A percentile compares a stretch with the other conserved stretches of the same genome.
Conservation (phyloP, 2,113 vertebrate species). For the Silurus asotus region DNA sequence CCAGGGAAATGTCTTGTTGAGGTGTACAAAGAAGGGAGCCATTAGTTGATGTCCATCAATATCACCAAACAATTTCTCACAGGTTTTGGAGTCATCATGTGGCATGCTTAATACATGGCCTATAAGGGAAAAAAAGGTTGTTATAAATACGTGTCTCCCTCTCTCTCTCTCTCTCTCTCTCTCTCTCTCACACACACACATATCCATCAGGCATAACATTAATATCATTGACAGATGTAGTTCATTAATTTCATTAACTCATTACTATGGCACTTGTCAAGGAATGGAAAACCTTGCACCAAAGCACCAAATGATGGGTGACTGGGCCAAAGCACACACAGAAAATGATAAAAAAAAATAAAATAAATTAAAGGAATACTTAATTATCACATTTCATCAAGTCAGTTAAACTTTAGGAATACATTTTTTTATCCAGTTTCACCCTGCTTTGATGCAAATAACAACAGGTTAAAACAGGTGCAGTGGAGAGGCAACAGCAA, state of each 20-base stretch:
- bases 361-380: too few relatives aligned
- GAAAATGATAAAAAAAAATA: too few relatives aligned
- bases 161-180: too few relatives aligned
- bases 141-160: not conserved
- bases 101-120: conserved; percentile 97
- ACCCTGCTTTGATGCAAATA: not conserved
- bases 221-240: too few relatives aligned
- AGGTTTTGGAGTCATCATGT: conserved; percentile 92
- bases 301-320: too few relatives aligned
- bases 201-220: too few relatives aligned
- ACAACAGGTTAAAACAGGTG: too few relatives aligned
- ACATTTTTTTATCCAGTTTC: not conserved
- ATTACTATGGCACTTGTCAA: too few relatives aligned
- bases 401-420: not conserved
- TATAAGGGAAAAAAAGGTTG: conserved; percentile 53
- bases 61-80: conserved; percentile 82
- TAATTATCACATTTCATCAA: not conserved
- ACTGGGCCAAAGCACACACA: too few relatives aligned
- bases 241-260: too few relatives aligned
- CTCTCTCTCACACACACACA: too few relatives aligned
- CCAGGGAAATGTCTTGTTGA: conserved; percentile 90
- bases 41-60: conserved; percentile 85
- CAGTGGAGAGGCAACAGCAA: not conserved
- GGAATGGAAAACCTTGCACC: too few relatives aligned
- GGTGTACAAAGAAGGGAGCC: conserved; percentile 84